phyloP scores from a whole-genome alignment of 35 echinoderm and acorn worm species.

The Diadema setosum region DNA sequence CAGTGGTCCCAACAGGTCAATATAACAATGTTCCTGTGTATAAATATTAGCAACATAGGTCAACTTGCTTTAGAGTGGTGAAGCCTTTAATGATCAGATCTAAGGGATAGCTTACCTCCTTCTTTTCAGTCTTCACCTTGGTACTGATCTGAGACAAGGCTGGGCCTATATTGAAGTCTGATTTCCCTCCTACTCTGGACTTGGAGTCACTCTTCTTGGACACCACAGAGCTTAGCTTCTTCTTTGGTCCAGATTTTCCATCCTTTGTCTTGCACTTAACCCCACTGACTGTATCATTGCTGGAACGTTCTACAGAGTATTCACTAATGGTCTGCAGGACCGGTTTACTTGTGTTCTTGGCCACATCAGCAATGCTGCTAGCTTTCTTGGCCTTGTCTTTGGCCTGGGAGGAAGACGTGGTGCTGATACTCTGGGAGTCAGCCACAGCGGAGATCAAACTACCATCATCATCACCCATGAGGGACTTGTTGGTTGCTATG shows the following conservation, averaged over 20 bases:
- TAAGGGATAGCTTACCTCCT: slow-evolving; percentile 6
- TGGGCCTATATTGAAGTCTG: neutral
- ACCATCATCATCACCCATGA: neutral
- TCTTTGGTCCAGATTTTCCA: neutral
- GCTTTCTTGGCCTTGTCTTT: slow-evolving; percentile 3
- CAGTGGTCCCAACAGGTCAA: no score
- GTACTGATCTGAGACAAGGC: neutral
- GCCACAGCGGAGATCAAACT: neutral
- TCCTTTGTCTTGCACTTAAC: neutral
- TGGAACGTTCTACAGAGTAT: neutral
- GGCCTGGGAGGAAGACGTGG: neutral
- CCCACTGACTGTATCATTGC: neutral
- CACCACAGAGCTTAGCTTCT: neutral
- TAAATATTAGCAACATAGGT: no score
- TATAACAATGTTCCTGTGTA: no score
- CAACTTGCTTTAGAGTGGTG: no score
- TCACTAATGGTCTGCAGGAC: neutral
- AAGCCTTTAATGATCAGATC: no score
- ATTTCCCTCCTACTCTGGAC: neutral
- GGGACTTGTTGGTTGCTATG: neutral
- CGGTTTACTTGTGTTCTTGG: slow-evolving; percentile 18
- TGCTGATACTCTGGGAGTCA: neutral
- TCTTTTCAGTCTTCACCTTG: neutral
- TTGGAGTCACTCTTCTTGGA: slow-evolving; percentile 8
- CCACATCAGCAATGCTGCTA: neutral